Base-by-base conservation (phyloP, 2,888 invertebrate genomes). In the Halictus ligatus region DNA sequence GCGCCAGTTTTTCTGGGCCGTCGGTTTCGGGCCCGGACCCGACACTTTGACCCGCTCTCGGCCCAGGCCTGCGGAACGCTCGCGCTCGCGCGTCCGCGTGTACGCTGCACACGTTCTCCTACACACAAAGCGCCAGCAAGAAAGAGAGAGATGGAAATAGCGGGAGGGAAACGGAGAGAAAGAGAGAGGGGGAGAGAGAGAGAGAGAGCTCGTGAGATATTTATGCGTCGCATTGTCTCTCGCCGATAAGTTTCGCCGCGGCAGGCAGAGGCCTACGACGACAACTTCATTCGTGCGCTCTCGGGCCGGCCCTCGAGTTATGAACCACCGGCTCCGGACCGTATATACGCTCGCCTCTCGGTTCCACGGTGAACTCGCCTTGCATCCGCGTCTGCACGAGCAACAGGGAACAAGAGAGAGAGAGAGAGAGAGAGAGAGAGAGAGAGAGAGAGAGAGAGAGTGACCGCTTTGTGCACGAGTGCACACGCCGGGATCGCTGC, bases 211-310 rank as follows among this genome's bases (percentile, higher is more conserved):
- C 92, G 92, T 92, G 92, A 93, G 92, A 95, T 95, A 95, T 95
- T 95, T 95, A 95, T 95, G 95, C 94, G 93, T 92, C 92, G 93
- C 94, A 95, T 95, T 95, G 95, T 95, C 94, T 91, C 81, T 75
- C 81, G 58, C 91, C 91, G 90, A 91, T 90, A 90, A 89, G 86
- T 86, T 72, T 82, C 86, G 86, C 85, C 54, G 88, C 83, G 88
- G 85, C 83, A 85, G 84, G 89, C 87, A 81, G 87, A 87, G 76
- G 83, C 82, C 80, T 75, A 82, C 87, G 93, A 93, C 94, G 94
- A 95, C 94, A 94, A 95, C 95, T 95, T 95, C 94, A 95, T 95
- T 94, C 94, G 94, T 92, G 92, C 88, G 86, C 85, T 58, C 69
- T 71, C 58, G 77, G 60, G 40, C 78, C 35, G 74, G 64, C 87